These are phyloP conservation scores for Myrmecobius fasciatus DNA, from an alignment of 2,113 vertebrate genomes.

Conservation along the genomic window DNA sequence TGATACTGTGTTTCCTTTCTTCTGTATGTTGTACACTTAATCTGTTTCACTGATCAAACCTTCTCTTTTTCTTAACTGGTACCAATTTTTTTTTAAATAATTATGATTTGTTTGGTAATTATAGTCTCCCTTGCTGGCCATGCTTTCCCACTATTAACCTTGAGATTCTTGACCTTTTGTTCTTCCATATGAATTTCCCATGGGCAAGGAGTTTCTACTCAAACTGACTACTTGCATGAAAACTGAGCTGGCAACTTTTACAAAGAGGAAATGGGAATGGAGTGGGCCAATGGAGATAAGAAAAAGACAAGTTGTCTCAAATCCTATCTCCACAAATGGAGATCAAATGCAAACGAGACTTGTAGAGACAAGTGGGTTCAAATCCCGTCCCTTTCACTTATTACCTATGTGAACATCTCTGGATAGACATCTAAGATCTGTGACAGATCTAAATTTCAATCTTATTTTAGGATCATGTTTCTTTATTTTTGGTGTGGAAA, in stretches of 20 bases:
- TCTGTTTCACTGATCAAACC: neutral
- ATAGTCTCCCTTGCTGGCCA: neutral
- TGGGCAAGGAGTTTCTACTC: conserved; percentile 2
- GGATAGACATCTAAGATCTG: neutral
- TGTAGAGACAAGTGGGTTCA: neutral
- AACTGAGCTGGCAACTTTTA: conserved; percentile 14
- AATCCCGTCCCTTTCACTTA: neutral
- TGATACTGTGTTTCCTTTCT: neutral
- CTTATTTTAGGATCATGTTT: neutral
- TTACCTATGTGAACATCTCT: neutral
- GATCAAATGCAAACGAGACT: neutral
- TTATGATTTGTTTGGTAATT: neutral
- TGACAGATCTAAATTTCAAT: neutral
- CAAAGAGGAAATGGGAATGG: neutral
- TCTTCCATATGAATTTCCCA: neutral
- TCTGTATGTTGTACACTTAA: neutral
- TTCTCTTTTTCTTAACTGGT: neutral
- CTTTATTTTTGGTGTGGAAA: neutral
- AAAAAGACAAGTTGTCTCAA: neutral
- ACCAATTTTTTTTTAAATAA: neutral
- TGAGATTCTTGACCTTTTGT: neutral
- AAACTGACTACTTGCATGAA: conserved; percentile 8
- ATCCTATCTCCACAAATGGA: neutral
- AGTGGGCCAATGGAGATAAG: neutral
- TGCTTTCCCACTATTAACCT: neutral